Base-by-base conservation (phyloP, 2,113 vertebrate genomes). In the Archocentrus centrarchus region DNA sequence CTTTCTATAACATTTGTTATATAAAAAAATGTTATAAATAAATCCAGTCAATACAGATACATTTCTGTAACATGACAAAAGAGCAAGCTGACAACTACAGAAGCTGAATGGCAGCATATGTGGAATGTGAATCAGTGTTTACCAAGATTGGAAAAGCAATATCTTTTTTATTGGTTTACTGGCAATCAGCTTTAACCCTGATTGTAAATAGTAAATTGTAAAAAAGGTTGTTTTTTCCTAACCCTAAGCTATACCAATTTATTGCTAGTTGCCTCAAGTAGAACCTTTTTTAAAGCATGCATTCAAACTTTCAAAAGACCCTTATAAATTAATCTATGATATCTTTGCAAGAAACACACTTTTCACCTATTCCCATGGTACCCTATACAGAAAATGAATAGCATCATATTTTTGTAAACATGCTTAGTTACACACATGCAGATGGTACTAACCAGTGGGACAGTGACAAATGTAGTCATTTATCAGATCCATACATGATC, bases 381-480 rank as follows among this genome's bases (percentile, higher is more conserved):
- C 20, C 77, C 14, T 27, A 7, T 13, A 27, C 5, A 59, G 35
- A 87, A 76, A 87, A 92, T 86, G 37, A 88, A 88, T 17, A 14
- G 70, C 37, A 57, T 83, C 39, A 78, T 88, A 90, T 92, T 89
- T 91, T 89, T 85, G 79, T 77, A 84, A 91, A 89, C 80, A 89
- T 88, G 75, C 75, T 84, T 50, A 81, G 90, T 84, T 89, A 84
- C 75, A 88, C 58, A 79, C 68, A 87, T 75, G 77, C 79, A 85
- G 50, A 53, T 41, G 27, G 70, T 89, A 58, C 96, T 96, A 94
- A 97, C 95, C 96, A 62, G 83, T 44, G 59, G 86, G 94, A 85
- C 96, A 97, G 59, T 88, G 89, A 93, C 96, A 97, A 89, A 91
- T 94, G 88, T 95, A 97, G 82, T 91, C 93, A 91, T 92, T 95